Conservation (phyloP, 2,797 vertebrate genomes). For the Mergus octosetaceus region DNA sequence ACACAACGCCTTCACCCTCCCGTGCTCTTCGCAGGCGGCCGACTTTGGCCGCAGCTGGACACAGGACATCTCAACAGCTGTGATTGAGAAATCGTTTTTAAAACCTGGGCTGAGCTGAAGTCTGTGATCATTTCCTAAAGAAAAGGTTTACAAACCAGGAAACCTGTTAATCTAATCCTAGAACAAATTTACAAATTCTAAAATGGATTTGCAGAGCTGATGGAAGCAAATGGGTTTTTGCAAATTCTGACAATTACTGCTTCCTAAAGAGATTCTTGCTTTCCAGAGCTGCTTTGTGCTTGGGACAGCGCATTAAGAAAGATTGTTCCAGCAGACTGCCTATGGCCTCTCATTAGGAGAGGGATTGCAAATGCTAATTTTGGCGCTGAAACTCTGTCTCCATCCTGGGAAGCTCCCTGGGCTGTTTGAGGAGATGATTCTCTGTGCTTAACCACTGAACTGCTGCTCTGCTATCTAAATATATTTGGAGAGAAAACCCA, state of each 20-base stretch:
- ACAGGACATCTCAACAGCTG: not conserved
- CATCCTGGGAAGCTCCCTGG: not conserved
- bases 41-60: not conserved
- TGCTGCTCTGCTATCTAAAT: not conserved
- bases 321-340: not conserved
- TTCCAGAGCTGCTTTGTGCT: conserved; percentile 38
- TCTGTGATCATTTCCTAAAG: not conserved
- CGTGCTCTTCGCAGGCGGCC: not conserved
- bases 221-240: conserved; percentile 40
- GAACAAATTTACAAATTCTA: conserved; percentile 62
- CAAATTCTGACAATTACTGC: conserved; percentile 41
- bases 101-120: not conserved
- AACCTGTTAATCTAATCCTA: conserved; percentile 63
- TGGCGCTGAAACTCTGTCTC: not conserved
- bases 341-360: not conserved
- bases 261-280: conserved; percentile 37
- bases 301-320: conserved; percentile 13
- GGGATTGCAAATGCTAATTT: conserved; percentile 10
- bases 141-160: conserved; percentile 46
- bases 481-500: not conserved
- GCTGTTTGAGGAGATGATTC: not conserved
- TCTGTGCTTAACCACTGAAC: not conserved
- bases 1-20: not conserved
- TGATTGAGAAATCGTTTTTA: not conserved
- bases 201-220: conserved; percentile 47